Evolutionary conservation across 2,888 invertebrate species (phyloP).

Genomic region (Plusia festucae): DNA sequence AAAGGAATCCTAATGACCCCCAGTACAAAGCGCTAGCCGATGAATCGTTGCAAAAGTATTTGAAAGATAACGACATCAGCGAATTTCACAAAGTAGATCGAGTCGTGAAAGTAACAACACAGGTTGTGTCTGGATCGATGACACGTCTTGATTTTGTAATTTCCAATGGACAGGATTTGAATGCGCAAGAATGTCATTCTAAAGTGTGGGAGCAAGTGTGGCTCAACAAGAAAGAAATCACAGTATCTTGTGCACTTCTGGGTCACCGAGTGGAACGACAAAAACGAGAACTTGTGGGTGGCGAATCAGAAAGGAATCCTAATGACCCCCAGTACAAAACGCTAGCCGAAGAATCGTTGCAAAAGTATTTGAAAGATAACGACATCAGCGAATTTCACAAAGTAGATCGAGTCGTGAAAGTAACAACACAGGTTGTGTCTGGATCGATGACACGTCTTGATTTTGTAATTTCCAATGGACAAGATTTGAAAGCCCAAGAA

Average conservation of each 20-base stretch:
- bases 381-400: slow-evolving; percentile 21
- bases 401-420: slow-evolving; percentile 47
- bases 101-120: slow-evolving; percentile 56
- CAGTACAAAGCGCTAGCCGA: slow-evolving; percentile 16
- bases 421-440: slow-evolving; percentile 53
- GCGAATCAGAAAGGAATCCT: slow-evolving; percentile 36
- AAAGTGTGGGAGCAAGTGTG: slow-evolving; percentile 51
- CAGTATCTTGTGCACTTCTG: slow-evolving; percentile 48
- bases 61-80: slow-evolving; percentile 6
- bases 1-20: slow-evolving; percentile 6
- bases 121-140: slow-evolving; percentile 58
- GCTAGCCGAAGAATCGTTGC: slow-evolving; percentile 60
- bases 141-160: slow-evolving; percentile 56
- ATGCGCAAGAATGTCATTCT: slow-evolving; percentile 43
- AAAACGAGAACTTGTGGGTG: slow-evolving; percentile 36
- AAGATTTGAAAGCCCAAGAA: slow-evolving; percentile 12
- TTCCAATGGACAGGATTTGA: not conserved
- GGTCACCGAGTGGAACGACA: slow-evolving; percentile 42
- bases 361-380: slow-evolving; percentile 49
- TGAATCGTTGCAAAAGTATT: slow-evolving; percentile 24
- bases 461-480: slow-evolving; percentile 34
- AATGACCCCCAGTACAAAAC: slow-evolving; percentile 53
- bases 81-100: slow-evolving; percentile 32
- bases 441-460: slow-evolving; percentile 49
- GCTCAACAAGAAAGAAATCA: slow-evolving; percentile 52